Base-by-base conservation (phyloP, 23 tunicate genomes). In the Trididemnum miniatum region DNA sequence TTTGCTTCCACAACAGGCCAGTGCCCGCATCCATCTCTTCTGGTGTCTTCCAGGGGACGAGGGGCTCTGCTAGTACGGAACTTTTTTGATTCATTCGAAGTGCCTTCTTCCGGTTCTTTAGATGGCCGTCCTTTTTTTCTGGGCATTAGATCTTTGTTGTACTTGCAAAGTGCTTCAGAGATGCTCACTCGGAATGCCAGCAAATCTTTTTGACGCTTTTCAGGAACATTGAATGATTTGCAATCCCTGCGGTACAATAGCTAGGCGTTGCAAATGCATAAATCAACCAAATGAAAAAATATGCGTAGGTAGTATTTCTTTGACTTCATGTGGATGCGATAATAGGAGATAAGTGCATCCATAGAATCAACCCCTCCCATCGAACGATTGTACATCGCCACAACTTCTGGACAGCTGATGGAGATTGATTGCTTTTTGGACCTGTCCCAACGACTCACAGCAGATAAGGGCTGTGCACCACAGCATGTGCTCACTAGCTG, bases 221-320 rank as follows among this genome's bases (percentile, higher is more conserved):
- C 18, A 50, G 57, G 57, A 12, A 50, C 57, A 50, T 50, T 50
- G 18, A 50, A 50, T n/a, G n/a, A n/a, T n/a, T n/a, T 73, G 79
- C 26, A 57, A 73, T 73, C 28, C 59, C 79, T 57, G 38, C 59
- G 79, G 37, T 57, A 57, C 38, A 73, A 25, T 39, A 73, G 79
- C 79, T 59, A 73, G 59, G 79, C 27, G 31, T 73, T 73, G 79
- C 79, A 73, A 26, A 73, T 73, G 18, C 59, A 73, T 5, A 38
- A 29, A 73, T 73, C 79, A 26, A 73, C 59, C 20, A 37, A 9
- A 73, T 73, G 59, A 15, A 59, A 57, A 39, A 73, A 73, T 73
- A 73, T 73, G 30, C 79, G 79, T 5, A 73, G 79, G 32, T 73
- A 73, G 38, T 73, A 73, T 73, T 30, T 31, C 59, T 73, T 73